phyloP scores from a whole-genome alignment of 2,797 vertebrate species.

The Anomalospiza imberbis region DNA sequence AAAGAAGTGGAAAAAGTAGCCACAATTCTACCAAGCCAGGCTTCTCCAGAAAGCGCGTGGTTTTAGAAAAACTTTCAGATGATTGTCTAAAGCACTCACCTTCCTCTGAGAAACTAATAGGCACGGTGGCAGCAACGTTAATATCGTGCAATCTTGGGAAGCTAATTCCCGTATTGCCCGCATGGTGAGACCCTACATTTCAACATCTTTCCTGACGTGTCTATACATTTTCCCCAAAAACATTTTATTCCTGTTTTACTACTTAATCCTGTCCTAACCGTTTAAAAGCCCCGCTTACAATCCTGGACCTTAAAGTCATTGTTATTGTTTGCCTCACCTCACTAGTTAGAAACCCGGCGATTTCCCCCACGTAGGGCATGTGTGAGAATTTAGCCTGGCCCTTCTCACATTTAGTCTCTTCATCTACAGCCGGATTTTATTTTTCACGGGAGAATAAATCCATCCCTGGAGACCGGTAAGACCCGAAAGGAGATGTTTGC shows the following conservation, averaged over 20 bases:
- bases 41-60: accelerated
- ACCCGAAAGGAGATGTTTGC: background rate
- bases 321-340: background rate
- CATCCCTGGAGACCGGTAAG: background rate
- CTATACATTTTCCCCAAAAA: background rate
- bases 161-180: background rate
- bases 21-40: background rate
- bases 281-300: background rate
- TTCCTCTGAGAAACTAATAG: background rate
- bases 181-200: background rate
- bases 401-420: background rate
- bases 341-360: background rate
- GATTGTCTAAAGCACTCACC: background rate
- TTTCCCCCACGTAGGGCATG: background rate
- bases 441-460: background rate
- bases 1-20: background rate
- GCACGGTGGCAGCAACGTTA: background rate
- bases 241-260: background rate
- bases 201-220: background rate
- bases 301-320: background rate
- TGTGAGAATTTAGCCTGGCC: background rate
- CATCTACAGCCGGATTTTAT: background rate
- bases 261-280: background rate
- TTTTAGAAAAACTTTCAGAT: background rate
- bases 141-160: background rate